Conservation (phyloP, 2,797 vertebrate species). For the Holocentrus rufus region DNA sequence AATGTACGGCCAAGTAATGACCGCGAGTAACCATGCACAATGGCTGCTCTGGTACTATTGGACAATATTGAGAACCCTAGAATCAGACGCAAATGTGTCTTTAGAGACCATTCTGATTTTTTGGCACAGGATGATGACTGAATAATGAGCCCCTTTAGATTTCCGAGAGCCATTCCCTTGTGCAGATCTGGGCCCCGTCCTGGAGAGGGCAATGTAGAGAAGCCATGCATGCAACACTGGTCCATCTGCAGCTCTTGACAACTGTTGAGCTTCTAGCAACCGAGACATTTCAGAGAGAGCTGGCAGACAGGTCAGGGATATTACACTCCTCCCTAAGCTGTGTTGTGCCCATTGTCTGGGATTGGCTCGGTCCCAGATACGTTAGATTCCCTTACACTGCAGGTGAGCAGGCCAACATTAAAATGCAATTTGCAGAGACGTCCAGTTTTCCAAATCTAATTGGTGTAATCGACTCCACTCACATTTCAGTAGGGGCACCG, state of each 20-base stretch:
- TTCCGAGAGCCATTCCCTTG: no score
- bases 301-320: slow-evolving; percentile 26
- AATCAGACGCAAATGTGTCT: no score
- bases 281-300: slow-evolving; percentile 4
- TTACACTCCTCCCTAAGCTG: slow-evolving; percentile 15
- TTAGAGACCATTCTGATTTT: no score
- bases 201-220: background rate
- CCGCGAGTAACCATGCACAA: no score
- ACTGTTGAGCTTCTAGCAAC: slow-evolving; percentile 13
- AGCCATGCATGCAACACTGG: background rate
- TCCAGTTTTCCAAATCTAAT: slow-evolving; percentile 36
- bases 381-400: slow-evolving; percentile 23
- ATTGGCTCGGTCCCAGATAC: background rate
- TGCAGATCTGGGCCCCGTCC: background rate
- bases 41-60: no score
- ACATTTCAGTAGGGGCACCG: slow-evolving; percentile 31
- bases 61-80: no score
- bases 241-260: slow-evolving; percentile 8
- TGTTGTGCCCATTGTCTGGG: slow-evolving; percentile 9
- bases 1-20: no score
- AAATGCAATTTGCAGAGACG: slow-evolving; percentile 41
- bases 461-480: slow-evolving; percentile 15
- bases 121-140: no score
- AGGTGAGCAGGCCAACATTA: slow-evolving; percentile 33
- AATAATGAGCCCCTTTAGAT: no score